Percentiles rank a stretch among this genome's conserved stretches.
Conservation (phyloP, 2,797 vertebrate species). For the Aplochiton taeniatus region DNA sequence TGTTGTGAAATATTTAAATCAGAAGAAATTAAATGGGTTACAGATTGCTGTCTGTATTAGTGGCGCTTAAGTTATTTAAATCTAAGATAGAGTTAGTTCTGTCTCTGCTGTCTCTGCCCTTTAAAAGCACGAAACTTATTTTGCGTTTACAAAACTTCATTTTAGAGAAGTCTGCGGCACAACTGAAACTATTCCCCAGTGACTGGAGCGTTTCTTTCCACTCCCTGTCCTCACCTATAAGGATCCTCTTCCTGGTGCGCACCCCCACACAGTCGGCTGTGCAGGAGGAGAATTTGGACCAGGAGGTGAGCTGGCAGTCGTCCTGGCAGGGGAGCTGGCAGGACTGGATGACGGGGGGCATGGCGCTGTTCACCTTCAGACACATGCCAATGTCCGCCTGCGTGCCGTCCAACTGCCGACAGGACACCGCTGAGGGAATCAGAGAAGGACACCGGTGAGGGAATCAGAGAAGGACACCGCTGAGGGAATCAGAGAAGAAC, state of each 20-base stretch:
- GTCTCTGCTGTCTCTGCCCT: too few relatives aligned
- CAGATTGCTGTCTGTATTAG: too few relatives aligned
- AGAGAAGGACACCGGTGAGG: conserved; percentile 81
- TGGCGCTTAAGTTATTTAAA: too few relatives aligned
- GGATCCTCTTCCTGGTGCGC: conserved; percentile 88
- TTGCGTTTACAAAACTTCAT: too few relatives aligned
- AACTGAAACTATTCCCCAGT: too few relatives aligned
- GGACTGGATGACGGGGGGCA: conserved; percentile 87
- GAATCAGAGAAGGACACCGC: conserved; percentile 75
- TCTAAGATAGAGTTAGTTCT: too few relatives aligned
- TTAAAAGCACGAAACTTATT: too few relatives aligned
- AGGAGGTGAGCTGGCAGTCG: conserved; percentile 95
- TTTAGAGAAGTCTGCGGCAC: too few relatives aligned
- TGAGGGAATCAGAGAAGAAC: conserved; percentile 64
- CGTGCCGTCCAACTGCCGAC: conserved; percentile 92
- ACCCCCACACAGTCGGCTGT: conserved; percentile 93
- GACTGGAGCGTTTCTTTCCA: too few relatives aligned
- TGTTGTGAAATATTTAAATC: too few relatives aligned
- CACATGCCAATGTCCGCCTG: conserved; percentile 87
- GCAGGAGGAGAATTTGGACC: conserved; percentile 98
- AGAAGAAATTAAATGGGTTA: too few relatives aligned
- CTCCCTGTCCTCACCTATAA: conserved; percentile 85
- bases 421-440: conserved; percentile 87
- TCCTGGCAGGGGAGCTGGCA: conserved; percentile 97
- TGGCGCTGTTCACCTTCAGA: conserved; percentile 81